Base-by-base conservation (phyloP, 2,797 vertebrate genomes). In the Lacerta agilis region DNA sequence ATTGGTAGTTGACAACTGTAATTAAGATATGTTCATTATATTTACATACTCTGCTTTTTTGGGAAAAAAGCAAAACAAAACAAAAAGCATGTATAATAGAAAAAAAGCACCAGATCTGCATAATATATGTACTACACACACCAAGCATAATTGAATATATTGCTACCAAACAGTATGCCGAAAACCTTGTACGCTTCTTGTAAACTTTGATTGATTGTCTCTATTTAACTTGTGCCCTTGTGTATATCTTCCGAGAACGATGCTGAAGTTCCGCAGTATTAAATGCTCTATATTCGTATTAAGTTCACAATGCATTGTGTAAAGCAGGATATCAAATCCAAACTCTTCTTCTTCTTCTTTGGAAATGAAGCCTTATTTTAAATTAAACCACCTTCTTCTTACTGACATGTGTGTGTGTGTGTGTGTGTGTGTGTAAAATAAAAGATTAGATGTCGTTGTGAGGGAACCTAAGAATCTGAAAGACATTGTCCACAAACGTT, bases 111-210 rank as follows among this genome's bases (percentile, higher is more conserved):
- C 92, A 95, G 96, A 92, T 94, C 95, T 95, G 93, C 94, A 91
- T 95, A 95, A 95, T 91, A 95, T 95, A 96, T 94, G 90, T 94
- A 94, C 91, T 89, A 95, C 90, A 94, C 95, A 95, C 91, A 92
- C 91, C 93, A 88, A 91, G 93, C 93, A 95, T 97, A 96, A 96
- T 96, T 96, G 94, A 92, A 96, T 96, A 95, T 93, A 96, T 95
- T 95, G 93, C 93, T 94, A 93, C 92, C 92, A 94, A 96, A 95
- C 82, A 93, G 93, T 87, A 92, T 90, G 83, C 86, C 90, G 95
- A 96, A 95, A 90, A 92, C 90, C 88, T 89, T 89, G 85, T 87
- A 94, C 95, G 91, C 91, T 93, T 92, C 93, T 93, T 93, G 83
- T 91, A 86, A 86, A 88, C 33, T 87, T 88, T 95, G 96, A 97